A percentile compares a stretch with the other conserved stretches of the same genome.
phyloP scores from a whole-genome alignment of 2,888 invertebrate species.

The Acheta domesticus region DNA sequence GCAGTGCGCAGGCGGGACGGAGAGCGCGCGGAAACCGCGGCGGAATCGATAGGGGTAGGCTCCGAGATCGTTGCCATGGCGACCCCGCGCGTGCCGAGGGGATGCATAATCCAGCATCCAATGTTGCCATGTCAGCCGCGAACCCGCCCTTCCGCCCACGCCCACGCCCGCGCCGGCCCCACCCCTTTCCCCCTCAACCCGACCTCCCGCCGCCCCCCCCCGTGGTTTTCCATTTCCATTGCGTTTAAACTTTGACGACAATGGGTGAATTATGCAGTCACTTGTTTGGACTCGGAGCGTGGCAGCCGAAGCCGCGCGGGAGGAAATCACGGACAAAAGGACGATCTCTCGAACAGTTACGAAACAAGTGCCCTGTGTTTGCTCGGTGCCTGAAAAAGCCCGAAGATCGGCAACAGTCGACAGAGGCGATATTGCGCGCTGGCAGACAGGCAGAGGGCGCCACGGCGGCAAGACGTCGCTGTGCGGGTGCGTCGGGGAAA shows the following conservation, averaged over 20 bases:
- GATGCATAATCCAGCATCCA: conserved; percentile 18
- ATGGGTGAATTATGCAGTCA: neutral
- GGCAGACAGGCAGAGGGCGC: too few species aligned
- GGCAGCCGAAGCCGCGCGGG: neutral
- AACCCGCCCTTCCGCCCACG: neutral
- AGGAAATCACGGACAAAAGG: neutral
- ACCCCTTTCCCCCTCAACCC: neutral
- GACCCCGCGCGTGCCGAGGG: conserved; percentile 7
- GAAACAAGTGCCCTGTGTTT: neutral
- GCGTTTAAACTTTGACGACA: neutral
- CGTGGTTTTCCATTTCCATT: neutral
- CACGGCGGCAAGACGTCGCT: too few species aligned
- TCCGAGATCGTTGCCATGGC: conserved; percentile 9
- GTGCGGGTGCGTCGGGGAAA: too few species aligned
- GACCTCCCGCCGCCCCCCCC: neutral
- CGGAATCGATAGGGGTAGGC: conserved; percentile 18
- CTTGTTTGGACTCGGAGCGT: neutral
- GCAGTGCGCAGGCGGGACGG: neutral
- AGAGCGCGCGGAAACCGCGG: neutral
- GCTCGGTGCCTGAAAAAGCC: too few species aligned
- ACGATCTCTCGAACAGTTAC: neutral
- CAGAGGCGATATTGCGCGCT: too few species aligned
- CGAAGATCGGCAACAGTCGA: too few species aligned
- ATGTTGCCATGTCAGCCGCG: conserved; percentile 10
- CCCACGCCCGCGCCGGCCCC: neutral